These are phyloP conservation scores for Astur gentilis DNA, from an alignment of 2,113 vertebrate genomes.

Conservation along the genomic window DNA sequence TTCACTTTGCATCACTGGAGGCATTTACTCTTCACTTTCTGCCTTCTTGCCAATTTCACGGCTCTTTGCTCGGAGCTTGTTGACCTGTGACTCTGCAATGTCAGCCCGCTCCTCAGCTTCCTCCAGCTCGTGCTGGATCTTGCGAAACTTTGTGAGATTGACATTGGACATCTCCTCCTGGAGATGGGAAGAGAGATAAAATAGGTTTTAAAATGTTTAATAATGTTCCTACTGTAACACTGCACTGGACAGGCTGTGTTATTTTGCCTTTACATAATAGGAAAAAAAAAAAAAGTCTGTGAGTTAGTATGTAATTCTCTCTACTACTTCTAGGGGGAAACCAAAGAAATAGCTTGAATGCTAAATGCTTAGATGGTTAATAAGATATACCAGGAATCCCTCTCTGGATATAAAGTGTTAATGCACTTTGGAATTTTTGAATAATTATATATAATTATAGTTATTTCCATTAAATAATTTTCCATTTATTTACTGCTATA, in stretches of 20 bases:
- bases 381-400: background rate
- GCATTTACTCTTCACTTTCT: slow-evolving; percentile 72
- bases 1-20: slow-evolving; percentile 7
- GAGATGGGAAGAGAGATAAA: background rate
- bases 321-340: background rate
- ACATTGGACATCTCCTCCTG: slow-evolving; percentile 81
- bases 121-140: slow-evolving; percentile 79
- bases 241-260: background rate
- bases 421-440: background rate
- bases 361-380: background rate
- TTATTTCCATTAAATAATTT: background rate
- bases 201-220: background rate
- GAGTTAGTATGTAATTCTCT: background rate
- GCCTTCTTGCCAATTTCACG: slow-evolving; percentile 71
- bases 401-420: background rate
- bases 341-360: background rate
- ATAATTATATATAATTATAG: background rate
- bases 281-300: background rate
- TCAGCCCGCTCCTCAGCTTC: slow-evolving; percentile 79
- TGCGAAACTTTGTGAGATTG: slow-evolving; percentile 75
- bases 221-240: background rate
- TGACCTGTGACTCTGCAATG: slow-evolving; percentile 79
- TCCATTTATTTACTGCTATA: background rate
- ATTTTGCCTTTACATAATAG: background rate
- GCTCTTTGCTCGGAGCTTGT: slow-evolving; percentile 76